Evolutionary conservation across 2,888 invertebrate genomes (phyloP).

Genomic region (Lydus trimaculatus): DNA sequence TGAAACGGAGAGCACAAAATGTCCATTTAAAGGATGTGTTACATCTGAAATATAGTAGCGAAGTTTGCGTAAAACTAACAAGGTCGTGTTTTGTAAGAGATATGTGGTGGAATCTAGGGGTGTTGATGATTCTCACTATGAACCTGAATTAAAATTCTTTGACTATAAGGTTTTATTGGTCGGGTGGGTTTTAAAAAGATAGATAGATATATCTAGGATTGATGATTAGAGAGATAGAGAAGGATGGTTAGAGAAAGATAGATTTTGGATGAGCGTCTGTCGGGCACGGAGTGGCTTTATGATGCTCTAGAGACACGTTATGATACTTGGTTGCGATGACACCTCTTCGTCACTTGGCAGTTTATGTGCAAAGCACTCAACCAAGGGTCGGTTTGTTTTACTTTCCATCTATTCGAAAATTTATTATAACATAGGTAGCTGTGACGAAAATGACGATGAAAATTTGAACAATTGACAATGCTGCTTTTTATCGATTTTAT

Average conservation of each 20-base stretch:
- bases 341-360: conserved; percentile 39
- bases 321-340: conserved; percentile 37
- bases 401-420: conserved; percentile 28
- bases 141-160: background rate
- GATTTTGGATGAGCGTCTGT: conserved; percentile 44
- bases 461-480: background rate
- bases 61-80: background rate
- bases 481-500: too few relatives aligned
- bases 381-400: conserved; percentile 32
- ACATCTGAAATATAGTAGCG: background rate
- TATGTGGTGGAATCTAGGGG: conserved; percentile 19
- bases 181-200: background rate
- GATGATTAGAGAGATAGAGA: conserved; percentile 29
- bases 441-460: conserved; percentile 31
- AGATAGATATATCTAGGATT: background rate
- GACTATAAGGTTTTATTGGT: background rate
- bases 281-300: conserved; percentile 49
- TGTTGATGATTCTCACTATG: conserved; percentile 13
- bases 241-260: conserved; percentile 32
- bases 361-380: conserved; percentile 44
- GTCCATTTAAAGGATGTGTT: conserved; percentile 3
- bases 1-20: conserved; percentile 11
- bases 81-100: conserved; percentile 1
- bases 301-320: conserved; percentile 44
- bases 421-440: conserved; percentile 31